phyloP scores from a whole-genome alignment of 1,140 invertebrate genomes.

The Chionoecetes opilio region DNA sequence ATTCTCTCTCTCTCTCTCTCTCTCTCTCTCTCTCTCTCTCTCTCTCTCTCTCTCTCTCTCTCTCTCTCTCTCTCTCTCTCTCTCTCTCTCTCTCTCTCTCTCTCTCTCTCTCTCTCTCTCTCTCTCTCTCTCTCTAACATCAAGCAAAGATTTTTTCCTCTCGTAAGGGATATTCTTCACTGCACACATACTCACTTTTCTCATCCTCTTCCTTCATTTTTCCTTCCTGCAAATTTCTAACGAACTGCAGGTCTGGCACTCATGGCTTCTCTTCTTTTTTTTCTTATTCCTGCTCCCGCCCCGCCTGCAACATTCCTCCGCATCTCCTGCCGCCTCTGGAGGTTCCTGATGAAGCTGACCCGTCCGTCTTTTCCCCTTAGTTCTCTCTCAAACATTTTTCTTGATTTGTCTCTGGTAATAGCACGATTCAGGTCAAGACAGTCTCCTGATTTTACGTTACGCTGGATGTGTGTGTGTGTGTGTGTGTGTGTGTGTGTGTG shows the following conservation, averaged over 20 bases:
- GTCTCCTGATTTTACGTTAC: conserved; percentile 58
- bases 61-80: conserved; percentile 57
- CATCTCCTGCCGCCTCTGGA: conserved; percentile 39
- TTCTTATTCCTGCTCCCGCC: conserved; percentile 9
- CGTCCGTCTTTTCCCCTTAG: conserved; percentile 63
- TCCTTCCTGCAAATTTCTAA: background rate
- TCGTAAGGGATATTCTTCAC: background rate
- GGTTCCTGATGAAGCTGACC: conserved; percentile 61
- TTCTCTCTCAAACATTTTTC: conserved; percentile 70
- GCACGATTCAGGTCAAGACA: conserved; percentile 62
- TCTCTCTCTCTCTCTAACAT: conserved; percentile 39
- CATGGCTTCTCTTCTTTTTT: background rate
- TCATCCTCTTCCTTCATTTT: background rate
- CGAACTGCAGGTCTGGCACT: conserved; percentile 1
- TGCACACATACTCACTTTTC: background rate
- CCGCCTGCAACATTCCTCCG: conserved; percentile 44
- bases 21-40: conserved; percentile 64
- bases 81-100: conserved; percentile 55
- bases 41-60: background rate
- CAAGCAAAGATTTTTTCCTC: no score
- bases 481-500: background rate
- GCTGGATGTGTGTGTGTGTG: background rate
- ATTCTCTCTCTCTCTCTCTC: conserved; percentile 47
- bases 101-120: conserved; percentile 46
- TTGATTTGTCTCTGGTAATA: conserved; percentile 72